Base-by-base conservation (phyloP, 2,113 vertebrate species). In the Origma solitaria region DNA sequence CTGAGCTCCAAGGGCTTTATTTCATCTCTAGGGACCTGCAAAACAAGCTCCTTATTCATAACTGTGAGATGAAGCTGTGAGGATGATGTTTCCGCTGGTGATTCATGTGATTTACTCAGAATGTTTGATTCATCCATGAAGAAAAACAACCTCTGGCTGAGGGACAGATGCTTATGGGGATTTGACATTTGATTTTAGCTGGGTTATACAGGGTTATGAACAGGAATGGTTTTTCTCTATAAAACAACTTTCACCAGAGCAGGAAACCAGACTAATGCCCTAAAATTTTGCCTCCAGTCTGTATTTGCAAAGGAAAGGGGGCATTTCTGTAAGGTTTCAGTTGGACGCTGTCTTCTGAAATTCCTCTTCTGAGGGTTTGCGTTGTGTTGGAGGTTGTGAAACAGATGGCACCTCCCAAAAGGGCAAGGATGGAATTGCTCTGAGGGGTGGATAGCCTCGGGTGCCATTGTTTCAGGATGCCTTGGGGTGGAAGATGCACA, bases 11-110 rank as follows among this genome's bases (percentile, higher is more conserved):
- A 49, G 22, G 57, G 31, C 53, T 94, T 87, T 70, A 70, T 95
- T 81, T 82, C 79, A 91, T 54, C 90, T 89, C 93, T 42, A 35
- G 81, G 58, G 92, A 88, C 50, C 69, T 87, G 70, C 88, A 80
- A 92, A 95, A 95, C 92, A 97, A 95, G 92, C 50, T 95, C 78
- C 88, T 82, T 76, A 95, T 96, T 97, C 94, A 96, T 95, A 95
- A 70, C 81, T 82, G 57, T 78, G 91, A 92, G 91, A 88, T 92
- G 94, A 82, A 94, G 86, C 91, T 90, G 88, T 88, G 82, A 94
- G 88, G 95, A 82, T 94, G 92, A 94, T 89, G 92, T 97, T 96
- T 96, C 94, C 56, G 15, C 53, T 85, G 86, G 84, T 97, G 96
- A 97, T 96, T 96, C 93, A 96, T 94, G 68, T 88, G 89, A 94